phyloP scores from a whole-genome alignment of 2,797 vertebrate genomes.

The Cirrhinus molitorella region DNA sequence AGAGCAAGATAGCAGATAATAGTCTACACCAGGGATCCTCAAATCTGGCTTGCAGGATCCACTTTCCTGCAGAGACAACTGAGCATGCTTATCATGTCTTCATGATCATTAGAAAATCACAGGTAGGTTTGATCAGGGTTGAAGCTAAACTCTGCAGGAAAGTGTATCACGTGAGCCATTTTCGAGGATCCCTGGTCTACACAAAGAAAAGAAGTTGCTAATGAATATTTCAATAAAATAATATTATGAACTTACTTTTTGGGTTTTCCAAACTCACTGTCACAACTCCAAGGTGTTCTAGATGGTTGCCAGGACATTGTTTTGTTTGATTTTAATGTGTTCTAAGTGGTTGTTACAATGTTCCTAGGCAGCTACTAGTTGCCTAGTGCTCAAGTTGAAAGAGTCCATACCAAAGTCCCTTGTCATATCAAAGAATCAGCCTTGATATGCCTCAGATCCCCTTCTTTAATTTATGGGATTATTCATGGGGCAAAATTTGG shows the following conservation, averaged over 20 bases:
- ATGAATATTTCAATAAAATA: neutral
- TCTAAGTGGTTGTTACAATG: neutral
- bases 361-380: neutral
- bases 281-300: neutral
- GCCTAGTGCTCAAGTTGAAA: neutral
- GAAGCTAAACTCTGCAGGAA: too few species aligned
- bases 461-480: neutral
- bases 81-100: too few species aligned
- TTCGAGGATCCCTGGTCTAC: neutral
- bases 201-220: neutral
- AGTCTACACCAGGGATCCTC: neutral
- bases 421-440: neutral
- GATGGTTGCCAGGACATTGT: neutral
- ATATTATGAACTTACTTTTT: neutral
- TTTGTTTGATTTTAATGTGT: neutral
- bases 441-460: neutral
- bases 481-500: too few species aligned
- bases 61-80: too few species aligned
- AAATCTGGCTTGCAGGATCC: too few species aligned
- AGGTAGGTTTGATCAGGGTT: too few species aligned
- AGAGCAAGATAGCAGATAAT: neutral
- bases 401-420: neutral
- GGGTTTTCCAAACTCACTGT: neutral
- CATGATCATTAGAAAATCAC: too few species aligned
- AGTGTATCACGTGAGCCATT: too few species aligned